A percentile compares a stretch with the other conserved stretches of the same genome.
Evolutionary conservation across 1,140 invertebrate genomes (phyloP).

Genomic region (Daktulosphaira vitifoliae): DNA sequence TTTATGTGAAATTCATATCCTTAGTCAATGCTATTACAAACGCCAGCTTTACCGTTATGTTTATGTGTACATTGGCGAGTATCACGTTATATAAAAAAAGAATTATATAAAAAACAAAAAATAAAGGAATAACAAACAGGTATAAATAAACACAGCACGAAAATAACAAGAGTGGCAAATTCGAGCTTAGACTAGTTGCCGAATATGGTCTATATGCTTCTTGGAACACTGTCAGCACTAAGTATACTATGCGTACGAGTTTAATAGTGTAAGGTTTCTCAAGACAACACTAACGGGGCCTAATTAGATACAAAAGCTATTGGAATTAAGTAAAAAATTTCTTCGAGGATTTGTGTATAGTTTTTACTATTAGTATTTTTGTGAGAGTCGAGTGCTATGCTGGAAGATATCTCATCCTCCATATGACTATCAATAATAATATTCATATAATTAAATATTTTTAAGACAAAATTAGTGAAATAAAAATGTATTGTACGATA

Average conservation of each 20-base stretch:
- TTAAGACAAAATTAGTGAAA: too few relatives aligned
- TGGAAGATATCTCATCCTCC: too few relatives aligned
- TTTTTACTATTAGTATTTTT: too few relatives aligned
- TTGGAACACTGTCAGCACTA: neutral
- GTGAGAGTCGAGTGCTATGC: too few relatives aligned
- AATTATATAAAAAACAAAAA: neutral
- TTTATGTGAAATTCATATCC: neutral
- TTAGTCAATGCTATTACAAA: conserved; percentile 19
- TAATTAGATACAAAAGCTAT: conserved; percentile 1
- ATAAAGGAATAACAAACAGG: conserved; percentile 5
- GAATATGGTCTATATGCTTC: conserved; percentile 24
- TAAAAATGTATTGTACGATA: too few relatives aligned
- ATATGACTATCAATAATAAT: too few relatives aligned
- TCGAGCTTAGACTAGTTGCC: conserved; percentile 11
- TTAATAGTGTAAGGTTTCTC: neutral
- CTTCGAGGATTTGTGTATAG: too few relatives aligned
- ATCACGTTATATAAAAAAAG: neutral
- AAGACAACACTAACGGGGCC: neutral
- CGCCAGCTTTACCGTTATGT: neutral
- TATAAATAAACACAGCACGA: conserved; percentile 23
- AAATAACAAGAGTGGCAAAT: conserved; percentile 1
- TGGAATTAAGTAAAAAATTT: conserved; percentile 3
- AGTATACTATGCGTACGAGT: neutral
- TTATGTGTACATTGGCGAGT: neutral
- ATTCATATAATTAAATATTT: too few relatives aligned